Evolutionary conservation across 2,888 invertebrate genomes (phyloP).

Genomic region (Drosophila barbarae): DNA sequence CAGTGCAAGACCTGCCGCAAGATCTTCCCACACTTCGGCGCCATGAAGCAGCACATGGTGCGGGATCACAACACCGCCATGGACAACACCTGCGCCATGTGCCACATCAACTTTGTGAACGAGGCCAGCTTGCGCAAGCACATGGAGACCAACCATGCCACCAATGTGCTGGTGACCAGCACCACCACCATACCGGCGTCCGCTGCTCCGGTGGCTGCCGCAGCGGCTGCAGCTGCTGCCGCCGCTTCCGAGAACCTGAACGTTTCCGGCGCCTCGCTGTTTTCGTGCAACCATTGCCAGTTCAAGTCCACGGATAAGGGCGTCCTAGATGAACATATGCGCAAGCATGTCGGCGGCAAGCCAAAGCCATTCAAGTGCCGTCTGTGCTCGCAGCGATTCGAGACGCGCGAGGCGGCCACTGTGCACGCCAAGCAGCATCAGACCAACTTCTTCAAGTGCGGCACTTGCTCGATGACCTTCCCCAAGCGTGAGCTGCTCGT

Average conservation of each 20-base stretch:
- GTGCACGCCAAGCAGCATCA: constrained; percentile 80
- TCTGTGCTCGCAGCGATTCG: constrained; percentile 79
- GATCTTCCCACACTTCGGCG: constrained; percentile 77
- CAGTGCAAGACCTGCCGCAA: constrained; percentile 80
- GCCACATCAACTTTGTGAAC: constrained; percentile 78
- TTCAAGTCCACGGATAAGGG: constrained; percentile 79
- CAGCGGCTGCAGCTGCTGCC: constrained; percentile 64
- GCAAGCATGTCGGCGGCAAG: constrained; percentile 77
- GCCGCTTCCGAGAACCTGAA: constrained; percentile 56
- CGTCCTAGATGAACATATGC: constrained; percentile 79
- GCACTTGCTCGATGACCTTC: constrained; percentile 79
- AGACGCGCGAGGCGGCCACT: constrained; percentile 79
- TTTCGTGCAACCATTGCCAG: constrained; percentile 79
- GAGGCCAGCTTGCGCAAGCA: constrained; percentile 79
- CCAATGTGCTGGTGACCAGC: constrained; percentile 77
- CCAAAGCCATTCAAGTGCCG: constrained; percentile 80
- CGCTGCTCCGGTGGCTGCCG: constrained; percentile 65
- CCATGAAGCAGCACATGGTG: constrained; percentile 79
- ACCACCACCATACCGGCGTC: constrained; percentile 76
- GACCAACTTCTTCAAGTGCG: constrained; percentile 79
- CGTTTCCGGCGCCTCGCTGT: constrained; percentile 64
- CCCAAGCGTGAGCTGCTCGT: constrained; percentile 78
- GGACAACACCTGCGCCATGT: constrained; percentile 78
- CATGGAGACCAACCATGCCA: constrained; percentile 79
- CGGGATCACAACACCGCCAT: constrained; percentile 78